Percentiles rank a stretch among this genome's conserved stretches.
These are phyloP conservation scores for Thera obeliscata DNA, from an alignment of 2,888 invertebrate genomes.

Conservation along the genomic window DNA sequence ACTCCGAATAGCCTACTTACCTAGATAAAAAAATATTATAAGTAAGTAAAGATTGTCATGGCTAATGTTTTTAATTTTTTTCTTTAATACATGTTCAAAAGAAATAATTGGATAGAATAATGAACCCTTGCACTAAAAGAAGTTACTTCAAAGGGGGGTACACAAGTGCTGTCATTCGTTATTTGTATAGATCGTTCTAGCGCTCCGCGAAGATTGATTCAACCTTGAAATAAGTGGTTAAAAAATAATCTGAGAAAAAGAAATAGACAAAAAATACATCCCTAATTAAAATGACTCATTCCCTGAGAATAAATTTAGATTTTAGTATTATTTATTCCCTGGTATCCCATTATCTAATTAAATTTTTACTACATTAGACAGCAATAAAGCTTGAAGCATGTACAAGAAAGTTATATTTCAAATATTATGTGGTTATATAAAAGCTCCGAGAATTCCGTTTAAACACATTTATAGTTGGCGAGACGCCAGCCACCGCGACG, in stretches of 20 bases:
- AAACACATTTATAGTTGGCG: slow-evolving; percentile 62
- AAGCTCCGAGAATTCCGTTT: slow-evolving; percentile 44
- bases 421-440: slow-evolving; percentile 36
- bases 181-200: slow-evolving; percentile 18
- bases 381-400: background rate
- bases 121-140: no score
- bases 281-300: no score
- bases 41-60: no score
- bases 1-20: no score
- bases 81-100: no score
- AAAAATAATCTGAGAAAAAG: slow-evolving; percentile 3
- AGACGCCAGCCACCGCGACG: slow-evolving; percentile 58
- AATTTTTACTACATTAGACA: background rate
- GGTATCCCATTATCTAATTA: background rate
- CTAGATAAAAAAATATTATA: no score
- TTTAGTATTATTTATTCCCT: background rate
- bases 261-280: background rate
- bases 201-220: slow-evolving; percentile 20
- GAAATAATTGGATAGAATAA: no score
- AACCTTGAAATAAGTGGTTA: slow-evolving; percentile 21
- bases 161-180: slow-evolving; percentile 2
- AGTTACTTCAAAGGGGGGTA: no score
- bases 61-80: no score
- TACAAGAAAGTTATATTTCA: slow-evolving; percentile 3
- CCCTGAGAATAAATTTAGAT: no score